Evolutionary conservation across 1,140 invertebrate species (phyloP).

Genomic region (Bombus cullumanus): DNA sequence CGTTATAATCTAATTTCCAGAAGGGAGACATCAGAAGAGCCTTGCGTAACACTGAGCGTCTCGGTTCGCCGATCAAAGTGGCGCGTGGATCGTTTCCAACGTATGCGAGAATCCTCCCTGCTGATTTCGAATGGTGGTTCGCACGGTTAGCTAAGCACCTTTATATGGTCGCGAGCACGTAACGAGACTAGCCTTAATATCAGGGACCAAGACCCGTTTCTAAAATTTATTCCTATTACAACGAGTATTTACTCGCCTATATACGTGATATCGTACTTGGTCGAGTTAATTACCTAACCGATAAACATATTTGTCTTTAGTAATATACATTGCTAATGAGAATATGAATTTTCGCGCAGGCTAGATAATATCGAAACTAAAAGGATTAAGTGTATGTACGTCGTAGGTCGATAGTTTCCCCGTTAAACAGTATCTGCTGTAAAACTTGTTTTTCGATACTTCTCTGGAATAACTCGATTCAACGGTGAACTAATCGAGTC

Average conservation of each 20-base stretch:
- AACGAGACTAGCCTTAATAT: conserved; percentile 44
- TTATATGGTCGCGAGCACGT: conserved; percentile 59
- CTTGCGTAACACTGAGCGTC: conserved; percentile 40
- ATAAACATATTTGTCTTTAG: too few species aligned
- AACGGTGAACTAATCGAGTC: neutral
- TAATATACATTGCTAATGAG: too few species aligned
- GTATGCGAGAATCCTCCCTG: conserved; percentile 41
- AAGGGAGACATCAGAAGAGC: conserved; percentile 36
- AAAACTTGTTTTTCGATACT: neutral
- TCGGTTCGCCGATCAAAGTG: conserved; percentile 62
- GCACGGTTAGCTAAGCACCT: conserved; percentile 63
- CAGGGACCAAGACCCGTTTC: neutral
- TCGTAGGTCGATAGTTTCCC: neutral
- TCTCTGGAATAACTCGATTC: neutral
- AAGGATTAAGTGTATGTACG: too few species aligned
- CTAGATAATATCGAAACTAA: too few species aligned
- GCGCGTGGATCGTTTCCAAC: conserved; percentile 9
- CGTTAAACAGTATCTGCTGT: neutral
- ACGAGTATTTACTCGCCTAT: too few species aligned
- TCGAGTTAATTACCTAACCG: too few species aligned
- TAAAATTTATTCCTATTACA: too few species aligned
- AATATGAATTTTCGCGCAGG: too few species aligned
- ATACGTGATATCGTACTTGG: too few species aligned
- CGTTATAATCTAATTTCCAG: conserved; percentile 56
- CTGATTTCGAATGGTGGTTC: conserved; percentile 47